Evolutionary conservation across 1,140 invertebrate species (phyloP).

Genomic region (Drosophila navojoa): DNA sequence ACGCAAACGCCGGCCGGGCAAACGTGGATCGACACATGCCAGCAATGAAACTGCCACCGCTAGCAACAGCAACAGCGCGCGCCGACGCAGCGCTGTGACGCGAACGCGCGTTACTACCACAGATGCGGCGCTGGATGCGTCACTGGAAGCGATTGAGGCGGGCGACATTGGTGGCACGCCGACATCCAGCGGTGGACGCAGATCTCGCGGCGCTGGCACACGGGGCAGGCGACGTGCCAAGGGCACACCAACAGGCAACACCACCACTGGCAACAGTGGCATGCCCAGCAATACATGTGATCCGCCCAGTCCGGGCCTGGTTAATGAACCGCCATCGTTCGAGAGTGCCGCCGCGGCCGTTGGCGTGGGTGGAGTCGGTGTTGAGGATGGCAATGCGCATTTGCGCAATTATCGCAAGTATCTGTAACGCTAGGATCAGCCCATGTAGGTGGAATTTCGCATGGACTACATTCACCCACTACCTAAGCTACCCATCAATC

Average conservation of each 20-base stretch:
- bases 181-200: constrained; percentile 42
- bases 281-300: constrained; percentile 56
- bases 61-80: constrained; percentile 41
- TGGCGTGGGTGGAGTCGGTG: constrained; percentile 59
- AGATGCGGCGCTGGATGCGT: constrained; percentile 70
- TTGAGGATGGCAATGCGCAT: constrained; percentile 71
- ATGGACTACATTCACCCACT: constrained; percentile 25
- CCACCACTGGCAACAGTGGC: constrained; percentile 18
- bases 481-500: constrained; percentile 26
- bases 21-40: constrained; percentile 45
- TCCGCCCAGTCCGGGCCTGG: constrained; percentile 70
- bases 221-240: constrained; percentile 74
- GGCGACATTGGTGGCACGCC: constrained; percentile 56
- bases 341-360: constrained; percentile 80
- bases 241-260: constrained; percentile 5
- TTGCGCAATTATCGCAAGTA: constrained; percentile 83
- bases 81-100: constrained; percentile 57
- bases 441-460: constrained; percentile 18
- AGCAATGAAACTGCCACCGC: constrained; percentile 33
- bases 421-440: constrained; percentile 72
- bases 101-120: constrained; percentile 63
- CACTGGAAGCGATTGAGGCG: constrained; percentile 72
- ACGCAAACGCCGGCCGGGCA: constrained; percentile 75
- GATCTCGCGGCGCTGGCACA: constrained; percentile 68
- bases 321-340: constrained; percentile 79